These are phyloP conservation scores for Lordiphosa clarofinis DNA, from an alignment of 1,140 invertebrate genomes.

Conservation along the genomic window DNA sequence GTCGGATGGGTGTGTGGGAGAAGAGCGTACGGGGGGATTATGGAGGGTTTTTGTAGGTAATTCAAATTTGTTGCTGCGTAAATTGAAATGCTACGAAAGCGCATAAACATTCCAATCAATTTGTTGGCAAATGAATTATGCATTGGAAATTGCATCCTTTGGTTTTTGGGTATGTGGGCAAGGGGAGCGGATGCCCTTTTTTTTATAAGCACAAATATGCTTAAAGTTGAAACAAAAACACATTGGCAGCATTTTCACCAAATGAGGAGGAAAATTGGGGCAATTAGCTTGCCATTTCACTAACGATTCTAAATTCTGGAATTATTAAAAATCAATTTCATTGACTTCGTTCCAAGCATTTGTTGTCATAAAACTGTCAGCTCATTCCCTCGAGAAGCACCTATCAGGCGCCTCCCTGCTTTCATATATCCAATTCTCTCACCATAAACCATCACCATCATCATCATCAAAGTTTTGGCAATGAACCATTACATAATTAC, in stretches of 20 bases:
- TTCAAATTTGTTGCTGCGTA: slow-evolving; percentile 61
- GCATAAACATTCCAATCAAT: slow-evolving; percentile 61
- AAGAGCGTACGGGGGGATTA: not conserved
- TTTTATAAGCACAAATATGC: slow-evolving; percentile 2
- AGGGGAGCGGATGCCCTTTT: too few species aligned
- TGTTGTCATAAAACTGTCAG: not conserved
- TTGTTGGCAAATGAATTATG: slow-evolving; percentile 64
- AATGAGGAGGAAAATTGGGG: not conserved
- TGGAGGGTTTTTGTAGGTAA: slow-evolving; percentile 36
- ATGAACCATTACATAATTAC: slow-evolving; percentile 61
- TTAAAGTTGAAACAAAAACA: not conserved
- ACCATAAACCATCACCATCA: not conserved
- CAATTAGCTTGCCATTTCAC: too few species aligned
- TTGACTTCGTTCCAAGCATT: too few species aligned
- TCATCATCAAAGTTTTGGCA: slow-evolving; percentile 9
- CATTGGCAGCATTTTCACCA: not conserved
- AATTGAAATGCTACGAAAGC: slow-evolving; percentile 55
- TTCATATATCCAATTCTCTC: slow-evolving; percentile 1
- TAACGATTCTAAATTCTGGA: too few species aligned
- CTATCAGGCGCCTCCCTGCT: not conserved
- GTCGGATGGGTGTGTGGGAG: slow-evolving; percentile 6
- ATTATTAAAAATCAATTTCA: too few species aligned
- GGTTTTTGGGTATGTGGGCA: slow-evolving; percentile 13
- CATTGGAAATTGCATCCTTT: slow-evolving; percentile 45
- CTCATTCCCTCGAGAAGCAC: not conserved